Conservation (phyloP, 2,113 vertebrate species). For the Gymnobelideus leadbeateri region DNA sequence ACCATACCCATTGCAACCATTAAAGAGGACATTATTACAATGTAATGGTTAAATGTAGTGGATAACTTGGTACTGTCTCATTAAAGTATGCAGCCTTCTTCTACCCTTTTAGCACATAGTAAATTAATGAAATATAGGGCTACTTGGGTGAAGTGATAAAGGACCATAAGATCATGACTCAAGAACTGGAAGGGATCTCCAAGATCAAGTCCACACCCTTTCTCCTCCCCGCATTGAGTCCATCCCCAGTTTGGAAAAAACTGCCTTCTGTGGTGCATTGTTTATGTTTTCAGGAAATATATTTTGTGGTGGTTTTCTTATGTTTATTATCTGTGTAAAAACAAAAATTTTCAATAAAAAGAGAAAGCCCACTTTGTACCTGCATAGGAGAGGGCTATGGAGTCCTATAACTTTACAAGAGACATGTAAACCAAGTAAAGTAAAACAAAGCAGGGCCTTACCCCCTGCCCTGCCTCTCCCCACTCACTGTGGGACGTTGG, state of each 20-base stretch:
- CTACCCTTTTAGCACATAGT: neutral
- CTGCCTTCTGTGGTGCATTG: neutral
- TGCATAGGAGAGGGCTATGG: neutral
- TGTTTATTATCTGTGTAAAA: neutral
- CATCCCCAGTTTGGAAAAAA: neutral
- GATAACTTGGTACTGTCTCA: neutral
- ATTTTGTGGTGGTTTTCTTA: neutral
- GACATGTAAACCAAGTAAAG: neutral
- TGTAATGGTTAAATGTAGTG: neutral
- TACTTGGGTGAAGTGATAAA: neutral
- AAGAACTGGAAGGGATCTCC: neutral
- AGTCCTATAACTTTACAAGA: neutral
- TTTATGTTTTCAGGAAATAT: neutral
- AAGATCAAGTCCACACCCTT: neutral
- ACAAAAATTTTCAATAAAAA: neutral
- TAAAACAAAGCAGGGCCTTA: neutral
- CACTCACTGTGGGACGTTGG: neutral
- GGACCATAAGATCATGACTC: neutral
- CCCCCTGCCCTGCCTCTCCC: neutral
- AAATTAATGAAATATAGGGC: neutral
- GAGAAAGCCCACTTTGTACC: neutral
- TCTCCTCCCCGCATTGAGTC: neutral
- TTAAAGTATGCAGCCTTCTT: neutral
- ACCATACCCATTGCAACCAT: neutral
- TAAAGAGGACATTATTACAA: neutral